Conservation (phyloP, 1,140 invertebrate genomes). For the Heliconius hewitsoni region DNA sequence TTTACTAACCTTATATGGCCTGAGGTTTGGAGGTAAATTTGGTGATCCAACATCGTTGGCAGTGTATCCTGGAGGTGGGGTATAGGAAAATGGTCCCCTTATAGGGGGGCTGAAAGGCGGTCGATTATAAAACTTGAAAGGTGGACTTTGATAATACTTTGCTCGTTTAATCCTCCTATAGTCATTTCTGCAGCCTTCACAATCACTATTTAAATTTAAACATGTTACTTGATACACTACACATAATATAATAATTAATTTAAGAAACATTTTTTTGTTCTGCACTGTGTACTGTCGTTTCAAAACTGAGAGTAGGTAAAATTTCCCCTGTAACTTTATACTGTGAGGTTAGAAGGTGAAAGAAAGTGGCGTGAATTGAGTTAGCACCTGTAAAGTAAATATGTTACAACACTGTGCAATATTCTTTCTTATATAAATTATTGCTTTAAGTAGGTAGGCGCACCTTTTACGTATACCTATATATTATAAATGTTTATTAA, state of each 20-base stretch:
- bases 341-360: slow-evolving; percentile 51
- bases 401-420: slow-evolving; percentile 29
- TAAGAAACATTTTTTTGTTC: slow-evolving; percentile 40
- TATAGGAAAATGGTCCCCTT: slow-evolving; percentile 58
- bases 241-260: slow-evolving; percentile 47
- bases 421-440: slow-evolving; percentile 27
- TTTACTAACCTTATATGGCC: slow-evolving; percentile 67
- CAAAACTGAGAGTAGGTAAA: slow-evolving; percentile 65
- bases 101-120: slow-evolving; percentile 50
- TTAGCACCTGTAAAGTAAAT: slow-evolving; percentile 51
- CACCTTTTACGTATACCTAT: not conserved
- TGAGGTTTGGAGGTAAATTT: slow-evolving; percentile 32
- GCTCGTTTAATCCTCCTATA: slow-evolving; percentile 60
- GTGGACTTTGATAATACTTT: slow-evolving; percentile 61
- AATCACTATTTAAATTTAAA: slow-evolving; percentile 40
- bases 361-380: slow-evolving; percentile 71
- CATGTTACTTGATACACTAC: slow-evolving; percentile 41
- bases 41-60: slow-evolving; percentile 46
- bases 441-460: not conserved
- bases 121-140: slow-evolving; percentile 56
- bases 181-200: slow-evolving; percentile 35
- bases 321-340: slow-evolving; percentile 49
- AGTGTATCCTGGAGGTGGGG: slow-evolving; percentile 59
- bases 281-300: slow-evolving; percentile 21
- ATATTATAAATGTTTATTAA: no score